Evolutionary conservation across 2,888 invertebrate genomes (phyloP).

Genomic region (Sepioteuthis lessoniana): DNA sequence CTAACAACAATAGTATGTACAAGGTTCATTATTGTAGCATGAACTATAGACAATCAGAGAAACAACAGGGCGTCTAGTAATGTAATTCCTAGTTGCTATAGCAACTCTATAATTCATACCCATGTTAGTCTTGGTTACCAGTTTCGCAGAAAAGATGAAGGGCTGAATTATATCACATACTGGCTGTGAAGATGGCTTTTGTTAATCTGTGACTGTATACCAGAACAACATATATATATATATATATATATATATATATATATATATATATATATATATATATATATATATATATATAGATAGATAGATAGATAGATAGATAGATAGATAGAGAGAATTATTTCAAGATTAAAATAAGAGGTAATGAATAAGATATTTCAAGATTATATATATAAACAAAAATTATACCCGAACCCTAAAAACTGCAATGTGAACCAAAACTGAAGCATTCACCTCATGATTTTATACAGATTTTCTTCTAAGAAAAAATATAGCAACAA

Average conservation of each 20-base stretch:
- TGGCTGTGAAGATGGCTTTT: background rate
- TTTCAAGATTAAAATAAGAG: background rate
- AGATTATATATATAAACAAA: background rate
- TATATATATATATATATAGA: too few relatives aligned
- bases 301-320: too few relatives aligned
- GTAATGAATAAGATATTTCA: background rate
- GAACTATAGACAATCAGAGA: background rate
- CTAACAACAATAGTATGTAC: background rate
- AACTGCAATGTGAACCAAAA: too few relatives aligned
- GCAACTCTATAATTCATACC: background rate
- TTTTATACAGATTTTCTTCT: too few relatives aligned
- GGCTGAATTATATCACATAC: background rate
- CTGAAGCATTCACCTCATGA: too few relatives aligned
- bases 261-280: too few relatives aligned
- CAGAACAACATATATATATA: background rate
- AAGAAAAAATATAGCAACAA: too few relatives aligned
- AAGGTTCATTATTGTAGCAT: background rate
- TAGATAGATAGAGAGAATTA: too few relatives aligned
- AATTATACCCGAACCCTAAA: too few relatives aligned
- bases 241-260: too few relatives aligned
- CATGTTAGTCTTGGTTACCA: background rate
- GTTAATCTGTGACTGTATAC: background rate
- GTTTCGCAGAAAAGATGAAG: background rate
- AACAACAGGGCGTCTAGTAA: background rate
- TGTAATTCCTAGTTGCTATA: background rate